Conservation (phyloP, 2,888 invertebrate species). For the Drosophila atroscutellata region DNA sequence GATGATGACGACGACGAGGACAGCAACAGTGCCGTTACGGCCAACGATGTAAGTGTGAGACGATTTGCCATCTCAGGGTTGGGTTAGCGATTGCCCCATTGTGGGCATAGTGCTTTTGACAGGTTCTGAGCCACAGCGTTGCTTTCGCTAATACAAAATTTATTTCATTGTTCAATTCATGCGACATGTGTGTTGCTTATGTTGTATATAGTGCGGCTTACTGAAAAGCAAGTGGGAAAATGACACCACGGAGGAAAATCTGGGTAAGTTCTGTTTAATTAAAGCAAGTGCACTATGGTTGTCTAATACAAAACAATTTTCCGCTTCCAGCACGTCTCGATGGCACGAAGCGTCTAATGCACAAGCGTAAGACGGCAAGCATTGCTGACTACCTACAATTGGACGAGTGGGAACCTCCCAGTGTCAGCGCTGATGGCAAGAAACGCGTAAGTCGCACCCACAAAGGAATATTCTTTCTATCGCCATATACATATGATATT, state of each 20-base stretch:
- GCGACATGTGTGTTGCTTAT: constrained; percentile 44
- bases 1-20: constrained; percentile 49
- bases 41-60: constrained; percentile 62
- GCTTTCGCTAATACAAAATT: constrained; percentile 20
- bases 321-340: constrained; percentile 94
- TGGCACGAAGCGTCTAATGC: constrained; percentile 90
- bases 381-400: constrained; percentile 96
- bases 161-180: constrained; percentile 33
- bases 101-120: constrained; percentile 1
- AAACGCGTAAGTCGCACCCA: constrained; percentile 90
- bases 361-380: constrained; percentile 87
- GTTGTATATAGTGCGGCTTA: constrained; percentile 79
- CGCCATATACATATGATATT: not conserved
- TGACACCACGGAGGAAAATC: constrained; percentile 91
- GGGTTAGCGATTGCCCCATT: constrained; percentile 5
- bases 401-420: constrained; percentile 89
- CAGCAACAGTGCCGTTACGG: constrained; percentile 61
- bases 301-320: not conserved
- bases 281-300: not conserved
- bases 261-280: constrained; percentile 89
- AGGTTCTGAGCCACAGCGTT: constrained; percentile 8
- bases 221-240: constrained; percentile 93
- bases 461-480: not conserved
- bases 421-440: constrained; percentile 89
- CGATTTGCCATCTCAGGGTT: not conserved